A percentile compares a stretch with the other conserved stretches of the same genome.
phyloP scores from a whole-genome alignment of 2,888 invertebrate genomes.

The Geotrupes spiniger region DNA sequence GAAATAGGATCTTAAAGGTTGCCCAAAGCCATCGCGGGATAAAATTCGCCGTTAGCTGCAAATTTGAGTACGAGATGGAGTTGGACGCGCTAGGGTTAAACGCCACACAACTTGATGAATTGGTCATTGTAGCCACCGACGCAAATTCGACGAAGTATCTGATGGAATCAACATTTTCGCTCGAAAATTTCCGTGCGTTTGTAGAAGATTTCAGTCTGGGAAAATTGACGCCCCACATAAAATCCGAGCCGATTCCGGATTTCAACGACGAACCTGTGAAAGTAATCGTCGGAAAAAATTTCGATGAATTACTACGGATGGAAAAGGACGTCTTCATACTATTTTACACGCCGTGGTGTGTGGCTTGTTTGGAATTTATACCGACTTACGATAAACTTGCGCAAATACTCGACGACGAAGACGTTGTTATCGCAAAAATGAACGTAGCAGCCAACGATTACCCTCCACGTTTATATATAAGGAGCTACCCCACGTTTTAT shows the following conservation, averaged over 20 bases:
- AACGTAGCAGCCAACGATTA: conserved; percentile 17
- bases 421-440: conserved; percentile 15
- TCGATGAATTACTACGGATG: conserved; percentile 82
- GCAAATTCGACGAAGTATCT: conserved; percentile 78
- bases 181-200: no score
- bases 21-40: conserved; percentile 59
- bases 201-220: no score
- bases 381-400: conserved; percentile 90
- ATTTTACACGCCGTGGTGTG: conserved; percentile 97
- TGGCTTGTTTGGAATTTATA: conserved; percentile 89
- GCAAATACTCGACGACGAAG: conserved; percentile 65
- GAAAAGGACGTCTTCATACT: conserved; percentile 87
- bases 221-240: conserved; percentile 80
- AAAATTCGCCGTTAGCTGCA: conserved; percentile 74
- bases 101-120: conserved; percentile 73
- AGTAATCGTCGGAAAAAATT: conserved; percentile 90
- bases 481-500: conserved; percentile 16
- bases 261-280: conserved; percentile 71
- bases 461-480: conserved; percentile 12
- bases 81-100: conserved; percentile 85
- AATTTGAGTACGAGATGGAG: conserved; percentile 71
- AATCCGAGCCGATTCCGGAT: conserved; percentile 84
- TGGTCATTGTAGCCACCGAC: conserved; percentile 76
- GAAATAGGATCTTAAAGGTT: conserved; percentile 69
- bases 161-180: conserved; percentile 54